Percentiles rank a stretch among this genome's conserved stretches.
Conservation (phyloP, 2,797 vertebrate genomes). For the Acanthopagrus latus region DNA sequence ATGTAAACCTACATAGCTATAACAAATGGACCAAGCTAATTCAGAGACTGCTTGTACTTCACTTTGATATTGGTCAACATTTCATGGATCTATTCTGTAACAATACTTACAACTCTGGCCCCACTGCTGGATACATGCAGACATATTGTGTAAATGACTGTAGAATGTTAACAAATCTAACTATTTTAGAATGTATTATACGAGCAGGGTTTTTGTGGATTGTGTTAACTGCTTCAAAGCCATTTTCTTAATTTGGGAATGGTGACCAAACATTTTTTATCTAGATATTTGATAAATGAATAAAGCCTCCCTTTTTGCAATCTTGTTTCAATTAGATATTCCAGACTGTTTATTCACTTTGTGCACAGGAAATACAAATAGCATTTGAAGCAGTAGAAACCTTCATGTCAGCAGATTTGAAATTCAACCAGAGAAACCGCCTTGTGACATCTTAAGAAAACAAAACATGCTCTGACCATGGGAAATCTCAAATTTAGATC, state of each 20-base stretch:
- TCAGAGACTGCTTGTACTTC: neutral
- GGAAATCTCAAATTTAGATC: slow-evolving; percentile 56
- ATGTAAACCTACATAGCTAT: no score
- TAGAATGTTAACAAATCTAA: slow-evolving; percentile 68
- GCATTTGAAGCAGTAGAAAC: slow-evolving; percentile 82
- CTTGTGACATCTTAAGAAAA: slow-evolving; percentile 65
- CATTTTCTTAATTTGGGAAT: slow-evolving; percentile 66
- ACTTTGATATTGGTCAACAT: slow-evolving; percentile 17
- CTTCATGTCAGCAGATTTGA: slow-evolving; percentile 72
- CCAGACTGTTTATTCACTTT: slow-evolving; percentile 86
- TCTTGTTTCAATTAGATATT: slow-evolving; percentile 68
- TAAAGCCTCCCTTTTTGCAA: slow-evolving; percentile 65
- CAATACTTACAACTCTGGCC: slow-evolving; percentile 12
- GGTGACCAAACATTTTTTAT: slow-evolving; percentile 63
- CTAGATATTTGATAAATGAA: slow-evolving; percentile 78
- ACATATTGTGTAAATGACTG: slow-evolving; percentile 60
- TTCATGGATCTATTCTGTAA: slow-evolving; percentile 10
- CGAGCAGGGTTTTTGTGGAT: slow-evolving; percentile 53
- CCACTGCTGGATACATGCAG: slow-evolving; percentile 46
- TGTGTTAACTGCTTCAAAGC: slow-evolving; percentile 53
- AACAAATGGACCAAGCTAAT: no score
- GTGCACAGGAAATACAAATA: slow-evolving; percentile 84
- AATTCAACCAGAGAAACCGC: slow-evolving; percentile 42
- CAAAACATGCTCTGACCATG: slow-evolving; percentile 68
- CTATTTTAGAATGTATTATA: slow-evolving; percentile 79